Conservation (phyloP, 35 echinoderm and acorn worm genomes). For the Eucidaris tribuloides region DNA sequence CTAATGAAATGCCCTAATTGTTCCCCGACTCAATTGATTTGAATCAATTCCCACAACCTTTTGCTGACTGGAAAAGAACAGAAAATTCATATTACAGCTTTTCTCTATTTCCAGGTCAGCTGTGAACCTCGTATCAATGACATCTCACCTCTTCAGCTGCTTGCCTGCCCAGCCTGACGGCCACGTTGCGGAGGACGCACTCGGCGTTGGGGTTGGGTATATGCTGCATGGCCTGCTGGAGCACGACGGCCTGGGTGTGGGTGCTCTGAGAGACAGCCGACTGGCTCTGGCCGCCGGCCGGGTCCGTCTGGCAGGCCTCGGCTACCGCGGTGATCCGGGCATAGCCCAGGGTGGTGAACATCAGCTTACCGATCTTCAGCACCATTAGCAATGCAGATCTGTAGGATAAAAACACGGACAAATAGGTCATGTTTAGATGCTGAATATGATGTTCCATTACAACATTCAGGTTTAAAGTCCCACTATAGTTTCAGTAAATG, state of each 20-base stretch:
- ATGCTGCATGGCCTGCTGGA: constrained; percentile 96
- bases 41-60: too few species aligned
- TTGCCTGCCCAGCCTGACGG: constrained; percentile 85
- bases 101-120: too few species aligned
- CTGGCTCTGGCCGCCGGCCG: constrained; percentile 41
- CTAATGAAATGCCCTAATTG: too few species aligned
- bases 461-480: too few species aligned
- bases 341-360: constrained; percentile 95
- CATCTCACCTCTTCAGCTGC: constrained; percentile 84
- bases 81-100: too few species aligned
- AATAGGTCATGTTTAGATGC: neutral
- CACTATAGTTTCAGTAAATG: too few species aligned
- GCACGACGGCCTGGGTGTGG: constrained; percentile 91
- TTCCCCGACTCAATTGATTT: too few species aligned
- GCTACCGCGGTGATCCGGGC: constrained; percentile 91
- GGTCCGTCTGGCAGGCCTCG: constrained; percentile 88
- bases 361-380: constrained; percentile 94
- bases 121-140: too few species aligned
- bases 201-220: constrained; percentile 93
- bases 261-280: constrained; percentile 56
- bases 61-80: too few species aligned
- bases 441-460: too few species aligned
- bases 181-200: constrained; percentile 92
- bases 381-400: constrained; percentile 81
- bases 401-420: neutral